Evolutionary conservation across 2,888 invertebrate species (phyloP).

Genomic region (Troides helena): DNA sequence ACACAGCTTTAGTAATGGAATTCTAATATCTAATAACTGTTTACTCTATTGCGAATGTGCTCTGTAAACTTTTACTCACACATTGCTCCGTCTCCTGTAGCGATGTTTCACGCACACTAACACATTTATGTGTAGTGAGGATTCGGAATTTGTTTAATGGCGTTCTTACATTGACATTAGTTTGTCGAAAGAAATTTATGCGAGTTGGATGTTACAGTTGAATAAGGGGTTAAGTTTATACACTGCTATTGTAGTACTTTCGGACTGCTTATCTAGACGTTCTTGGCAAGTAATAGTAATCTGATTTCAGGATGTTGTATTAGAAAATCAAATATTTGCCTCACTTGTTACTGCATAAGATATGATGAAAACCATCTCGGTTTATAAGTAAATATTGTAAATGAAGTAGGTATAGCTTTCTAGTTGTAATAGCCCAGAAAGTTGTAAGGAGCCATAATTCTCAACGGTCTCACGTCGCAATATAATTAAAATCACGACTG

Average conservation of each 20-base stretch:
- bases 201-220: slow-evolving; percentile 74
- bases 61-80: slow-evolving; percentile 42
- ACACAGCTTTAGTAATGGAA: not conserved
- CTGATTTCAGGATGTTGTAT: slow-evolving; percentile 30
- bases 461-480: slow-evolving; percentile 68
- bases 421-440: slow-evolving; percentile 41
- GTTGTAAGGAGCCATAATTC: slow-evolving; percentile 65
- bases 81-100: slow-evolving; percentile 35
- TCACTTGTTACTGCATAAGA: slow-evolving; percentile 1
- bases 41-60: slow-evolving; percentile 29
- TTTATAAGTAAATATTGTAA: not conserved
- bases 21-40: not conserved
- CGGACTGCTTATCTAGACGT: slow-evolving; percentile 37
- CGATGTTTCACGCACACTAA: slow-evolving; percentile 39
- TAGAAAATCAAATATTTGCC: slow-evolving; percentile 33
- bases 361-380: not conserved
- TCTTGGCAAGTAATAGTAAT: slow-evolving; percentile 33
- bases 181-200: slow-evolving; percentile 79
- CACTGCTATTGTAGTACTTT: slow-evolving; percentile 47
- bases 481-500: slow-evolving; percentile 80
- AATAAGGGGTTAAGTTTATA: slow-evolving; percentile 77
- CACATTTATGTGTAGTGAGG: slow-evolving; percentile 45
- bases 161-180: slow-evolving; percentile 80
- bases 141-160: slow-evolving; percentile 78
- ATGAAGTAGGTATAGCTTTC: not conserved